Evolutionary conservation across 2,113 vertebrate genomes (phyloP), one percentile per base, ranked within the genome.

Genomic region (Neolamprologus falcicula): DNA sequence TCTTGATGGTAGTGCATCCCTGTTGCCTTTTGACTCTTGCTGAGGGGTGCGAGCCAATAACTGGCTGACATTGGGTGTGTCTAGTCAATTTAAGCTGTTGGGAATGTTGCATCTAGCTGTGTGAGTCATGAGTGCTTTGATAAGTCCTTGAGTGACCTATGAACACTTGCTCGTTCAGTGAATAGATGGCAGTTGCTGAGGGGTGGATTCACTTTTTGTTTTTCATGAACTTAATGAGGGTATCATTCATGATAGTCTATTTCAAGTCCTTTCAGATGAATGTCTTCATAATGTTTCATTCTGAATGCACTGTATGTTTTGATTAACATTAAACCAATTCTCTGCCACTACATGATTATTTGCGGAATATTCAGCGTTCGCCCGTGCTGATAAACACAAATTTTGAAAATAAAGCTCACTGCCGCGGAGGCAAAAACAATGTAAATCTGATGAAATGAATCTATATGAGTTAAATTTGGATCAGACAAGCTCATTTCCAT

Each of bases 401-500:
- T 83, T 68, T 28, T 81, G 73, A 6, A 66, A 78, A 28, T 50
- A 52, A 21, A 85, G 66, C 85, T 83, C 31, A 53, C 28, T 53
- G 83, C 80, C 13, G 59, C 2, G 1, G 54, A 82, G 68, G 59
- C 31, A 84, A 76, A 79, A 78, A 86, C 91, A 90, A 93, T 85
- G 81, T 42, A 42, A 88, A 90, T 88, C 83, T 88, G 89, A 94
- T 90, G 47, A 91, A 90, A 93, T 85, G 42, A 88, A 82, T 93
- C 84, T 11, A 79, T 91, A 91, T 26, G 42, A 86, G 86, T 94
- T 90, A 87, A 87, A 91, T 93, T 91, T 90, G 88, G 85, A 93
- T 94, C 83, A 86, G 73, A 85, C 71, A 7, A 40, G 84, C 84
- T 89, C 83, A 90, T 95, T 92, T 93, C 61, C 92, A 94, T 95